These are phyloP conservation scores for Pagetopsis macropterus DNA, from an alignment of 2,797 vertebrate genomes.

Conservation along the genomic window DNA sequence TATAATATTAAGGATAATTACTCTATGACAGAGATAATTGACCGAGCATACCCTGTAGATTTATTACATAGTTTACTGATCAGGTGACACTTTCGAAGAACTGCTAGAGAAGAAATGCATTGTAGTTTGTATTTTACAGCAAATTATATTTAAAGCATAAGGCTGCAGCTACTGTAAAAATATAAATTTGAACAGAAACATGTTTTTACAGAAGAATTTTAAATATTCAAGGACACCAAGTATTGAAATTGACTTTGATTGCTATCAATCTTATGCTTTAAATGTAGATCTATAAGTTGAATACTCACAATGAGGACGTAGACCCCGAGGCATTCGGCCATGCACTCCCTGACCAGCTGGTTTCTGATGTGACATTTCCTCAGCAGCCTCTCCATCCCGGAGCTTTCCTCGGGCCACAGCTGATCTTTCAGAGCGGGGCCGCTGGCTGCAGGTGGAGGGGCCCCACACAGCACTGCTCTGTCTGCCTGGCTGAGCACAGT, in stretches of 20 bases:
- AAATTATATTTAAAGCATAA: neutral
- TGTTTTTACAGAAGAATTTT: neutral
- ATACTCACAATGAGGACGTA: conserved; percentile 82
- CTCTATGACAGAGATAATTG: neutral
- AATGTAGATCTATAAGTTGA: neutral
- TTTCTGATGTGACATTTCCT: conserved; percentile 73
- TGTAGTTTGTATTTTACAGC: neutral
- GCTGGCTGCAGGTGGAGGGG: neutral
- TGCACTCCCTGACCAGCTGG: conserved; percentile 75
- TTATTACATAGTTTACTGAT: neutral
- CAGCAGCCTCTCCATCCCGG: conserved; percentile 74
- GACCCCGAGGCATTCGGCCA: conserved; percentile 83
- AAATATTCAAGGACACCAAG: neutral
- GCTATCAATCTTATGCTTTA: neutral
- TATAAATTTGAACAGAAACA: neutral
- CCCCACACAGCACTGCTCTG: conserved; percentile 6
- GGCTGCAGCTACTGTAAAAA: neutral
- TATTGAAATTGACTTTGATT: neutral
- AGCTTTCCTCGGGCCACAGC: conserved; percentile 12
- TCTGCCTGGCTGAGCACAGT: conserved; percentile 44
- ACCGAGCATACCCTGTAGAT: neutral
- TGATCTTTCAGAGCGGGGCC: conserved; percentile 12
- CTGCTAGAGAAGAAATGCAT: fast-evolving
- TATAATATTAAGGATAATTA: conserved; percentile 18
- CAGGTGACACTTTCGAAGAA: neutral